Conservation (phyloP, 2,113 vertebrate species). For the Lipophrys pholis region DNA sequence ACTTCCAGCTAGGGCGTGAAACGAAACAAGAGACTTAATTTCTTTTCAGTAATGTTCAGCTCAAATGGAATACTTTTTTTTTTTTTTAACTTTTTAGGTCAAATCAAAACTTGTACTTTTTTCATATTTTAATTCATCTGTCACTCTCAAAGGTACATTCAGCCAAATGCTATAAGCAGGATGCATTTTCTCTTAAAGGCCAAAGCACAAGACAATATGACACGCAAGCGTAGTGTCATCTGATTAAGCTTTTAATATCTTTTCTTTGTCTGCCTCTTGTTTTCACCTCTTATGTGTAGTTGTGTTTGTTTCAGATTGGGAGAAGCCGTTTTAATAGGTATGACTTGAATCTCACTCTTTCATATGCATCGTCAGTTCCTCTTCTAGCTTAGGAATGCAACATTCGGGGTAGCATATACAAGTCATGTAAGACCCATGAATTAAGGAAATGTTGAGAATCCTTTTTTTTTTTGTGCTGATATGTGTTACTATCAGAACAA, state of each 20-base stretch:
- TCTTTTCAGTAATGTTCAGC: slow-evolving; percentile 57
- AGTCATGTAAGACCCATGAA: neutral
- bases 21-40: slow-evolving; percentile 58
- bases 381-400: slow-evolving; percentile 19
- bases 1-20: slow-evolving; percentile 53
- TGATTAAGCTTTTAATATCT: slow-evolving; percentile 62
- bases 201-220: slow-evolving; percentile 83
- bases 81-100: slow-evolving; percentile 60
- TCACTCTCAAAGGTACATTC: slow-evolving; percentile 52
- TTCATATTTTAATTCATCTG: slow-evolving; percentile 46
- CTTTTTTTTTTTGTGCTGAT: slow-evolving; percentile 11
- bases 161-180: slow-evolving; percentile 55
- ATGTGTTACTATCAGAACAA: slow-evolving; percentile 27
- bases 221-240: slow-evolving; percentile 60
- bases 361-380: slow-evolving; percentile 40
- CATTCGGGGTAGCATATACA: neutral
- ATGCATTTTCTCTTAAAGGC: slow-evolving; percentile 74
- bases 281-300: slow-evolving; percentile 32
- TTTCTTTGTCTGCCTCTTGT: slow-evolving; percentile 30
- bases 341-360: slow-evolving; percentile 69
- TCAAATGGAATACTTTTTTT: slow-evolving; percentile 40
- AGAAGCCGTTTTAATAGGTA: slow-evolving; percentile 71
- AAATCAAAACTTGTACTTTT: slow-evolving; percentile 49
- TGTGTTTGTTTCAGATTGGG: slow-evolving; percentile 51
- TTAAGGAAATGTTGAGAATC: slow-evolving; percentile 7